These are phyloP conservation scores for Panthera tigris DNA, from an alignment of 2,113 vertebrate genomes.

Conservation along the genomic window DNA sequence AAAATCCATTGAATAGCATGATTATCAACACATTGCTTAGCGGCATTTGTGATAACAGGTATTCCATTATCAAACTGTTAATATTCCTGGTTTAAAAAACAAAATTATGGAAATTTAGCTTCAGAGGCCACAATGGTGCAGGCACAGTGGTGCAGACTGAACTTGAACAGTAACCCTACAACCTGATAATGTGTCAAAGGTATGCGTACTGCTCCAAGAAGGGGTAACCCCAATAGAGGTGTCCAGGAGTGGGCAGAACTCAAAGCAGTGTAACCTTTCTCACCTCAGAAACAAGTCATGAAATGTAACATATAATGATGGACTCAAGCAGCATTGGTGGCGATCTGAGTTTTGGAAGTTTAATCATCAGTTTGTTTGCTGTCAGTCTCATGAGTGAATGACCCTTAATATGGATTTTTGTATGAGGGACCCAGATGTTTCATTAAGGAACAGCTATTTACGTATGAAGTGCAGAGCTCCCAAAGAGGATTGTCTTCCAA, in stretches of 20 bases:
- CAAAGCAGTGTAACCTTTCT: background rate
- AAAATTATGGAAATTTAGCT: background rate
- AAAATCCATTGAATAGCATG: background rate
- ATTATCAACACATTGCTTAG: background rate
- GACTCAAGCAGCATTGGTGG: background rate
- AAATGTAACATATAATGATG: background rate
- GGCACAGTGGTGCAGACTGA: background rate
- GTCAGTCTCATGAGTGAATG: background rate
- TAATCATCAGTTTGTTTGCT: background rate
- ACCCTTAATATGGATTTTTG: background rate
- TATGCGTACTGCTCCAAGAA: too few relatives aligned
- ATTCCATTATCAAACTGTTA: background rate
- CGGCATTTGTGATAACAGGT: background rate
- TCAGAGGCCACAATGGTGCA: too few relatives aligned
- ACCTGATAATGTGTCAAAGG: background rate
- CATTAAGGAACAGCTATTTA: background rate
- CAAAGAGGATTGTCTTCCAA: background rate
- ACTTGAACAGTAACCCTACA: background rate
- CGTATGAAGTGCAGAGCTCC: background rate
- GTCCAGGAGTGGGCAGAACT: background rate
- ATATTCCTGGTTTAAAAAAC: background rate
- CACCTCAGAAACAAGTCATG: background rate
- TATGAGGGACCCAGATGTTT: background rate
- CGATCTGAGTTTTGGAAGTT: background rate
- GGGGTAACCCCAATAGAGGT: fast-evolving